Evolutionary conservation across 2,888 invertebrate species (phyloP).

Genomic region (Chymomyza caudatula): DNA sequence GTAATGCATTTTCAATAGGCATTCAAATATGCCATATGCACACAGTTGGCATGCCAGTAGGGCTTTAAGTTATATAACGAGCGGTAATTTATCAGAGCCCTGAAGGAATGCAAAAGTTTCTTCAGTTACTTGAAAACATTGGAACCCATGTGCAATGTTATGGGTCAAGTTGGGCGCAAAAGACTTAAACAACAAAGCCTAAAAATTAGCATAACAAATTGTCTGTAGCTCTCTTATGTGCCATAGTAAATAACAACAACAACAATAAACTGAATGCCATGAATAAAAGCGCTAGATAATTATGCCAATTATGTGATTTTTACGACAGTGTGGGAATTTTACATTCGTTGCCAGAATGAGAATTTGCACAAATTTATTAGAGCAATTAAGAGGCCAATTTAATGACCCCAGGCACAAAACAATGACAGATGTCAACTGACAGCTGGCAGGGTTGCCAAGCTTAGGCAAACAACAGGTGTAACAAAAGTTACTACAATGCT

Average conservation of each 20-base stretch:
- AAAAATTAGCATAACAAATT: constrained; percentile 49
- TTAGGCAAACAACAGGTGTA: constrained; percentile 2
- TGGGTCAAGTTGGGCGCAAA: constrained; percentile 53
- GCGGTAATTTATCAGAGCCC: constrained; percentile 7
- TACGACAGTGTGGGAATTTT: constrained; percentile 58
- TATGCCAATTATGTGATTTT: constrained; percentile 62
- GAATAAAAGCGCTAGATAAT: constrained; percentile 50
- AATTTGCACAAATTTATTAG: constrained; percentile 65
- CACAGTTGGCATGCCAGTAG: background rate
- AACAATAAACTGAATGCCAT: constrained; percentile 26
- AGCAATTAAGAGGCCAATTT: constrained; percentile 67
- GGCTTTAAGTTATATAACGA: constrained; percentile 19
- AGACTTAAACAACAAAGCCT: constrained; percentile 26
- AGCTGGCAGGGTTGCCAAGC: background rate
- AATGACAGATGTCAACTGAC: background rate
- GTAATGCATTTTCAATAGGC: constrained; percentile 26
- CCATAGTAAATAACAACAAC: constrained; percentile 20
- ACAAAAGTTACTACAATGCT: background rate
- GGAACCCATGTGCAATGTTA: constrained; percentile 26
- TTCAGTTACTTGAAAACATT: too few species aligned
- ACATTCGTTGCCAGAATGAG: constrained; percentile 32
- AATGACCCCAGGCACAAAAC: constrained; percentile 26
- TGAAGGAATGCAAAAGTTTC: constrained; percentile 17
- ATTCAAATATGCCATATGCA: constrained; percentile 5
- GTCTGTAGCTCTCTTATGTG: constrained; percentile 9